Base-by-base conservation (phyloP, 1,140 invertebrate genomes). In the Pseudomyrmex gracilis region DNA sequence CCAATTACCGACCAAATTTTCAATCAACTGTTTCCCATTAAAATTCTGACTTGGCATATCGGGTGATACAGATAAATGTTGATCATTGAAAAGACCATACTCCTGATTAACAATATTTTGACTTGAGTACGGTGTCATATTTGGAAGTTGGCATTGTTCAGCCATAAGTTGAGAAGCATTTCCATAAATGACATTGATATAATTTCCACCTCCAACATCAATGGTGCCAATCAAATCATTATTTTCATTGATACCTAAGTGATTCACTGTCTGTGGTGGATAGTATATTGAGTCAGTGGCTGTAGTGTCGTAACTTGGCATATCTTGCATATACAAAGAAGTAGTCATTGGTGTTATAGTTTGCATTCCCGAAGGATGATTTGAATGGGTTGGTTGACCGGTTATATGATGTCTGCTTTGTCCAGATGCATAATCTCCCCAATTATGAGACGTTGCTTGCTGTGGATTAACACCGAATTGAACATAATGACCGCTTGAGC, bases 1-100 rank as follows among this genome's bases (percentile, higher is more conserved):
- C 97, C 97, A 97, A 93, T 97, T 97, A n/a, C 96, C 96, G 12
- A 97, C 95, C 17, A 97, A 94, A 93, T 97, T 97, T 84, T 97
- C 97, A 67, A 97, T 96, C 49, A 96, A 85, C 77, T 95, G 95
- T 66, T 95, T 95, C 5, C 93, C 92, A 88, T 94, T 94, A 82
- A 91, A 90, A 78, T 77, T 93, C 85, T 90, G 92, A 66, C 66
- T 89, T 22, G 85, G 85, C 70, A 77, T 24, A 63, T 90, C 92
- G 66, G 92, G 84, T 22, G 89, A 84, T 68, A 91, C 61, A 7
- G 88, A 73, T 10, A 93, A 85, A 57, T 91, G 92, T 57, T 93
- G 92, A 66, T 91, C 92, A 15, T 90, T 90, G 45, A 94, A 94
- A 1, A 93, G 86, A 3, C 93, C 93, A 63, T 94, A 94, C 43